A percentile compares a stretch with the other conserved stretches of the same genome.
These are phyloP conservation scores for Drosophila jambulina DNA, from an alignment of 1,140 invertebrate genomes.

Conservation along the genomic window DNA sequence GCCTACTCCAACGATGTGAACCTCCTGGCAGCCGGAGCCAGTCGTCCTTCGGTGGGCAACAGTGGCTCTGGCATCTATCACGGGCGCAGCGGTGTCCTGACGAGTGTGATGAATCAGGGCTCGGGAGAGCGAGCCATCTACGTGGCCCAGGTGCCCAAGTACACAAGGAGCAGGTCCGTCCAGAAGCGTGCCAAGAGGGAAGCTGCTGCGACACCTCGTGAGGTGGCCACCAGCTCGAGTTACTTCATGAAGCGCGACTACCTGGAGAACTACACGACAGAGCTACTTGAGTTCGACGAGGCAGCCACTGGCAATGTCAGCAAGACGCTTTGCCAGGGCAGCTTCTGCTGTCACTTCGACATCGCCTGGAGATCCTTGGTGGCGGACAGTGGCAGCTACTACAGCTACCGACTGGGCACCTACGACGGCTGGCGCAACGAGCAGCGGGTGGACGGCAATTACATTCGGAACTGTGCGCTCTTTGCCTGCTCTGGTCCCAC, in stretches of 20 bases:
- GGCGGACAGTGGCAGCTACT: slow-evolving; percentile 1
- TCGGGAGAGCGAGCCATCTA: slow-evolving; percentile 51
- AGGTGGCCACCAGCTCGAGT: slow-evolving; percentile 3
- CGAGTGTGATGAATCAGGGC: slow-evolving; percentile 50
- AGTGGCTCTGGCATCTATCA: slow-evolving; percentile 85
- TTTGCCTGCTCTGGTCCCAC: slow-evolving; percentile 61
- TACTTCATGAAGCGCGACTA: slow-evolving; percentile 66
- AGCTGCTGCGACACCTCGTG: neutral
- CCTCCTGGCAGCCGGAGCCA: slow-evolving; percentile 86
- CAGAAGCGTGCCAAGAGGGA: slow-evolving; percentile 10
- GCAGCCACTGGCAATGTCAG: neutral
- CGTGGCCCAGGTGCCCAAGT: slow-evolving; percentile 67
- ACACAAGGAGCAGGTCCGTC: neutral
- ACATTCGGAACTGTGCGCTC: slow-evolving; percentile 65
- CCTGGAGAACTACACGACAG: slow-evolving; percentile 49
- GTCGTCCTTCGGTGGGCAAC: slow-evolving; percentile 70
- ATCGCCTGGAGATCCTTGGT: slow-evolving; percentile 37
- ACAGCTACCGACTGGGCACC: slow-evolving; percentile 61
- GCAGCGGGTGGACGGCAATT: slow-evolving; percentile 50
- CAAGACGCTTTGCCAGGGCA: slow-evolving; percentile 38
- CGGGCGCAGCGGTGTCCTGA: slow-evolving; percentile 67
- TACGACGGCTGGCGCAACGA: slow-evolving; percentile 72
- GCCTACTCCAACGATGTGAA: slow-evolving; percentile 86
- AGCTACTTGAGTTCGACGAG: slow-evolving; percentile 10
- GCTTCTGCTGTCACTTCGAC: slow-evolving; percentile 72